Evolutionary conservation across 2,797 vertebrate genomes (phyloP).

Genomic region (Champsocephalus esox): DNA sequence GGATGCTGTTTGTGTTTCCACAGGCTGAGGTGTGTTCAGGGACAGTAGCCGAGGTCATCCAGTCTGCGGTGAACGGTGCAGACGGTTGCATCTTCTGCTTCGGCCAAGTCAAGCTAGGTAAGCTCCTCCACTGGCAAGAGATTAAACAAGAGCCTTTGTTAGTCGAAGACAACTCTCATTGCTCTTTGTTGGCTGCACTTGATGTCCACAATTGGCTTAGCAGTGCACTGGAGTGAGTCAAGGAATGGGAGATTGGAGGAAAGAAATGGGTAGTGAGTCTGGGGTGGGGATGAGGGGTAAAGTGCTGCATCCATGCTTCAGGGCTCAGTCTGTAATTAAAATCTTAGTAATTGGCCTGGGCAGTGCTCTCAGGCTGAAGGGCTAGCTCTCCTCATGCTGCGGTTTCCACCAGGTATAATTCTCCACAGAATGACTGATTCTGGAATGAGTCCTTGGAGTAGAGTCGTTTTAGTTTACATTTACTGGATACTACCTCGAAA

Average conservation of each 20-base stretch:
- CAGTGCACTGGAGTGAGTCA: constrained; percentile 68
- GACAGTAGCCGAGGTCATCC: constrained; percentile 96
- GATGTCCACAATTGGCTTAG: constrained; percentile 76
- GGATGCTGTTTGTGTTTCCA: constrained; percentile 26
- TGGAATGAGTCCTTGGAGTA: constrained; percentile 53
- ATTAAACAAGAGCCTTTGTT: constrained; percentile 72
- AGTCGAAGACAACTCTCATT: constrained; percentile 68
- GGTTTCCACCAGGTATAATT: constrained; percentile 62
- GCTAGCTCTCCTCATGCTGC: constrained; percentile 52
- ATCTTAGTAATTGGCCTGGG: constrained; percentile 79
- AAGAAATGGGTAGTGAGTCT: constrained; percentile 46
- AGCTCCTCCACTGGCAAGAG: constrained; percentile 75
- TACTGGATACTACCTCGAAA: constrained; percentile 48
- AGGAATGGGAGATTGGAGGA: constrained; percentile 65
- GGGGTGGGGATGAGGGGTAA: constrained; percentile 32
- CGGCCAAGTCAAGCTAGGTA: constrained; percentile 95
- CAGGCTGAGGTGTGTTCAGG: constrained; percentile 86
- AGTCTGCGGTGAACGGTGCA: constrained; percentile 96
- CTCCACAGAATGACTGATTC: constrained; percentile 45
- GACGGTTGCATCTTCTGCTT: constrained; percentile 99
- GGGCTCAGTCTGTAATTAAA: constrained; percentile 80
- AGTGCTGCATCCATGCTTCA: constrained; percentile 62
- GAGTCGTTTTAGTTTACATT: constrained; percentile 51
- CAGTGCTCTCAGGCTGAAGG: constrained; percentile 66
- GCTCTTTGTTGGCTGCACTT: constrained; percentile 76